Conservation (phyloP, 2,113 vertebrate genomes). For the Salminus brasiliensis region DNA sequence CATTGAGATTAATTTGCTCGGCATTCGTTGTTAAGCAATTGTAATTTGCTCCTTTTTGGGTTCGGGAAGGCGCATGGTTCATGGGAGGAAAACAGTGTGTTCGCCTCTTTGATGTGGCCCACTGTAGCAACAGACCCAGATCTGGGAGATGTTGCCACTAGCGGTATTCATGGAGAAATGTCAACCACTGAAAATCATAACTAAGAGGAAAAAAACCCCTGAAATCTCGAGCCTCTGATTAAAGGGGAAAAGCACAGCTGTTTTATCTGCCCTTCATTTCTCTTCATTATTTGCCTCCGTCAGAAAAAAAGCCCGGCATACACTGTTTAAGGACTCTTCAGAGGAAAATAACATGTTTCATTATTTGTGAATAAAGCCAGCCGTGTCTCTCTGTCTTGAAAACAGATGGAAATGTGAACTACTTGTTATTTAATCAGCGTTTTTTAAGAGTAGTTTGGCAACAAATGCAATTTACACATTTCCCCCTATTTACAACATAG, state of each 20-base stretch:
- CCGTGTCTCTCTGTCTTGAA: slow-evolving; percentile 12
- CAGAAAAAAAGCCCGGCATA: slow-evolving; percentile 4
- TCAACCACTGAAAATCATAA: slow-evolving; percentile 38
- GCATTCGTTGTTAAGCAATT: slow-evolving; percentile 62
- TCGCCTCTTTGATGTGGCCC: slow-evolving; percentile 45
- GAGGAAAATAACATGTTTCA: slow-evolving; percentile 30
- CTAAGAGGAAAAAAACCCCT: slow-evolving; percentile 45
- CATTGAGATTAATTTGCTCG: slow-evolving; percentile 73
- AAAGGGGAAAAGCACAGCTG: slow-evolving; percentile 53
- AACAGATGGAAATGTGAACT: slow-evolving; percentile 26
- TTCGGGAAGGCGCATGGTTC: slow-evolving; percentile 48
- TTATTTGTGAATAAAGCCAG: slow-evolving; percentile 39
- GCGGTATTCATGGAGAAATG: slow-evolving; percentile 34
- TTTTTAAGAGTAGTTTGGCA: not conserved
- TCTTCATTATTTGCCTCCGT: slow-evolving; percentile 38
- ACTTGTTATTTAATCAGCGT: slow-evolving; percentile 27
- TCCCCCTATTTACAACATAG: not conserved
- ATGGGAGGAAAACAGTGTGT: slow-evolving; percentile 44
- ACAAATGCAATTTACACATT: not conserved
- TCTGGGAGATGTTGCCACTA: slow-evolving; percentile 56
- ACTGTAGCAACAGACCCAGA: slow-evolving; percentile 44
- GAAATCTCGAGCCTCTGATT: slow-evolving; percentile 57
- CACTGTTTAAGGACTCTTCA: not conserved
- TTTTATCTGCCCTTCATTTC: slow-evolving; percentile 40
- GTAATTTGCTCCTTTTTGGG: slow-evolving; percentile 55